Conservation (phyloP, 1,140 invertebrate genomes). For the Hesperophylax magnus region DNA sequence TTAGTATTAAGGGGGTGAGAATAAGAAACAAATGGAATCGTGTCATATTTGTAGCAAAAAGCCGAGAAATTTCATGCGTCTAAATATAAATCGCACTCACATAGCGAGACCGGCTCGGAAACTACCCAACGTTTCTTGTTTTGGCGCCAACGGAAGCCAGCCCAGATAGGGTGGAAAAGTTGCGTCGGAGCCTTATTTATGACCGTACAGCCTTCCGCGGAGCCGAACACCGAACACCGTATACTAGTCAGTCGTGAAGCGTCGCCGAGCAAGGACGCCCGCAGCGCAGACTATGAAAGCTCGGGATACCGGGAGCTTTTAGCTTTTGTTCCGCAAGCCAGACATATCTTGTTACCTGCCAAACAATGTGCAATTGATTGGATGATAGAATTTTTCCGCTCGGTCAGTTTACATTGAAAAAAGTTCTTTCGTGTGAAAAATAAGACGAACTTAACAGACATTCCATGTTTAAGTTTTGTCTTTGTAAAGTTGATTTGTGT, state of each 20-base stretch:
- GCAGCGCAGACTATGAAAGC: constrained; percentile 10
- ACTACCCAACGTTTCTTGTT: constrained; percentile 32
- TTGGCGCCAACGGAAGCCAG: constrained; percentile 42
- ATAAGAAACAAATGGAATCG: background rate
- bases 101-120: background rate
- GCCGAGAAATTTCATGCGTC: background rate
- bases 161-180: constrained; percentile 41
- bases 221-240: background rate
- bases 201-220: constrained; percentile 28
- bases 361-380: constrained; percentile 9
- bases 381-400: background rate
- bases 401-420: background rate
- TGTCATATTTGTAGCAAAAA: background rate
- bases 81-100: constrained; percentile 1
- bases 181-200: constrained; percentile 50
- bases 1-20: background rate
- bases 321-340: constrained; percentile 24
- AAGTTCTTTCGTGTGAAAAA: no score
- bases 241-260: constrained; percentile 49
- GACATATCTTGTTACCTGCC: constrained; percentile 11
- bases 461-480: no score
- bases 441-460: no score
- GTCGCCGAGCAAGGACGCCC: constrained; percentile 40
- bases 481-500: no score
- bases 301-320: background rate